Evolutionary conservation across 2,888 invertebrate genomes (phyloP).

Genomic region (Ctena decussata): DNA sequence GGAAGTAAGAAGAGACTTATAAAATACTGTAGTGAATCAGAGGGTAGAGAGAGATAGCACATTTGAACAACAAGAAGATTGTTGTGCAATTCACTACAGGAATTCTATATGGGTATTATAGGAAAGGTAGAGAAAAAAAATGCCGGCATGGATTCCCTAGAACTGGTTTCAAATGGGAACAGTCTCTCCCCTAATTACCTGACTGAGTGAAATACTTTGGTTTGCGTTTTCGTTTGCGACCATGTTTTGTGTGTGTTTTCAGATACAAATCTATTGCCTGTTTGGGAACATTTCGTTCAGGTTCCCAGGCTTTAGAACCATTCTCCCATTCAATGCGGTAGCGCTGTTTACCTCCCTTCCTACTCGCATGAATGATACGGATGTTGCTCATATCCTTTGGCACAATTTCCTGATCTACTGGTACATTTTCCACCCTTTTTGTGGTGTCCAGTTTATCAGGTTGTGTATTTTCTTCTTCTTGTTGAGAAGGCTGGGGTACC

Average conservation of each 20-base stretch:
- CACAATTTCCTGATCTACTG: not conserved
- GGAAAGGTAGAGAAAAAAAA: not conserved
- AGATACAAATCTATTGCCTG: slow-evolving; percentile 7
- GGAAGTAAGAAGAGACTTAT: slow-evolving; percentile 15
- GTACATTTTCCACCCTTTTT: too few relatives aligned
- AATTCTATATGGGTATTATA: not conserved
- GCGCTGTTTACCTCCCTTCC: too few relatives aligned
- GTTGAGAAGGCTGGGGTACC: too few relatives aligned
- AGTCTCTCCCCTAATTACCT: not conserved
- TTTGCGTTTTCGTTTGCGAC: slow-evolving; percentile 14
- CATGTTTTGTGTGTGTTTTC: slow-evolving; percentile 10
- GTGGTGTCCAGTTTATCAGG: too few relatives aligned
- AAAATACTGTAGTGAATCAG: not conserved
- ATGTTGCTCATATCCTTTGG: too few relatives aligned
- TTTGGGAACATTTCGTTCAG: too few relatives aligned
- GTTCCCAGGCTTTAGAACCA: too few relatives aligned
- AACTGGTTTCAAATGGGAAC: not conserved
- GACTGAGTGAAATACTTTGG: not conserved
- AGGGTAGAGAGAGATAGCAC: slow-evolving; percentile 3
- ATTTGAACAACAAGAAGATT: not conserved
- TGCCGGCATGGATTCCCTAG: not conserved
- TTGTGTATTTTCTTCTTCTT: too few relatives aligned
- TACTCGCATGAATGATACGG: too few relatives aligned
- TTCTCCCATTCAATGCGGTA: not conserved
- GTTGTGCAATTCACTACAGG: not conserved